phyloP scores from a whole-genome alignment of 2,797 vertebrate species.

The Diplodus puntazzo region DNA sequence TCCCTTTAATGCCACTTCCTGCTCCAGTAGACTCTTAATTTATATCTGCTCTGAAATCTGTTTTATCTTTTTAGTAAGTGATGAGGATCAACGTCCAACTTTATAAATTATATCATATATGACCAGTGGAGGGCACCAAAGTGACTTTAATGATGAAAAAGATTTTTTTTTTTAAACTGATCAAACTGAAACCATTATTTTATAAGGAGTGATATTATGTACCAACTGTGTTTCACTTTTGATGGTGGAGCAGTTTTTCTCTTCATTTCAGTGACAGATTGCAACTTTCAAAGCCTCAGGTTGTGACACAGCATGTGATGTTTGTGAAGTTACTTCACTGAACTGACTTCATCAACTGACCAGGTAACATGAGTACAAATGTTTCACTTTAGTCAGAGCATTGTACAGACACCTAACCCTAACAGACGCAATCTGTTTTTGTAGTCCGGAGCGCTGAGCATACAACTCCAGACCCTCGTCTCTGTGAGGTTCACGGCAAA shows the following conservation, averaged over 20 bases:
- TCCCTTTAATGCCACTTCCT: background rate
- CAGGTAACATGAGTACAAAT: background rate
- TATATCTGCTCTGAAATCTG: background rate
- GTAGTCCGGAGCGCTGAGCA: background rate
- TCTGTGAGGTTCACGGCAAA: background rate
- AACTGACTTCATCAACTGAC: background rate
- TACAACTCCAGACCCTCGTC: background rate
- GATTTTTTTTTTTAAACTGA: background rate
- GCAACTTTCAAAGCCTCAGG: background rate
- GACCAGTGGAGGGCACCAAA: conserved; percentile 1
- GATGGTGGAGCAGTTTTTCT: background rate
- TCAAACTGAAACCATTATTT: background rate
- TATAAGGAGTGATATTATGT: too few species aligned
- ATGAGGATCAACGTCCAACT: background rate
- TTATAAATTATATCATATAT: background rate
- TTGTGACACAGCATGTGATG: background rate
- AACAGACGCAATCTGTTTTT: background rate
- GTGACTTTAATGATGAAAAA: background rate
- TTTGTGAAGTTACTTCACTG: background rate
- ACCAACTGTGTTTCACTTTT: background rate
- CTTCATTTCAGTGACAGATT: too few species aligned
- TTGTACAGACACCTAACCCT: too few species aligned
- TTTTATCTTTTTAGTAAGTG: background rate
- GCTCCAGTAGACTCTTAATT: background rate
- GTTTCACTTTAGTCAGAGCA: background rate